Evolutionary conservation across 2,113 vertebrate species (phyloP), one percentile per base, ranked within the genome.

Genomic region (Rhinoderma darwinii): DNA sequence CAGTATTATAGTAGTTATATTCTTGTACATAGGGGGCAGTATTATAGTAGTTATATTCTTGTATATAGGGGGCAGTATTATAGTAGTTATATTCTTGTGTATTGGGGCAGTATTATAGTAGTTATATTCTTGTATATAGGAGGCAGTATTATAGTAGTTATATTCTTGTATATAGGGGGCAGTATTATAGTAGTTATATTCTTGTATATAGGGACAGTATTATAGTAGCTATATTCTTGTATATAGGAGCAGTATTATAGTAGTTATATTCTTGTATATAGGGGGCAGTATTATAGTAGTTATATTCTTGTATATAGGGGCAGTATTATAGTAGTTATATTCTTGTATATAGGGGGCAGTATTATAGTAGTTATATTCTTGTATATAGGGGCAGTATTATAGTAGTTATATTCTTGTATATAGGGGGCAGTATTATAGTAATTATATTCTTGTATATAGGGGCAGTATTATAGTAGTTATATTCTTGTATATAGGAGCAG

Each of bases 381-480:
- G 51, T 56, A 56, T 3, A 56, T 56, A 56, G 51, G 51, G 22
- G 51, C 51, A 56, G 17, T 56, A 22, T 56, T 56, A 56, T 56
- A 22, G 59, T 30, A 63, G 59, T 63, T 22, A 30, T 66, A 66
- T 30, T 66, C 61, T 66, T 66, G 61, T 66, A 66, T 14, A 66
- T 66, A 66, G 61, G 61, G 5, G 18, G 61, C 61, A 66, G 61
- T 66, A 66, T 66, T 32, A 66, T 66, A 66, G 61, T 66, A 66
- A 3, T 63, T 66, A 66, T 66, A 66, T 17, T 66, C 61, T 32
- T 66, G 61, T 66, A 66, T 3, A 66, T 66, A 66, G 61, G 61
- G 6, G 61, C 30, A 66, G 61, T 66, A 66, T 32, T 66, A 66
- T 66, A 32, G 61, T 66, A 66, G 27, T 32, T 66, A 66, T 66